Percentiles rank a stretch among this genome's conserved stretches.
phyloP scores from a whole-genome alignment of 2,113 vertebrate species.

The Corythaeola cristata region DNA sequence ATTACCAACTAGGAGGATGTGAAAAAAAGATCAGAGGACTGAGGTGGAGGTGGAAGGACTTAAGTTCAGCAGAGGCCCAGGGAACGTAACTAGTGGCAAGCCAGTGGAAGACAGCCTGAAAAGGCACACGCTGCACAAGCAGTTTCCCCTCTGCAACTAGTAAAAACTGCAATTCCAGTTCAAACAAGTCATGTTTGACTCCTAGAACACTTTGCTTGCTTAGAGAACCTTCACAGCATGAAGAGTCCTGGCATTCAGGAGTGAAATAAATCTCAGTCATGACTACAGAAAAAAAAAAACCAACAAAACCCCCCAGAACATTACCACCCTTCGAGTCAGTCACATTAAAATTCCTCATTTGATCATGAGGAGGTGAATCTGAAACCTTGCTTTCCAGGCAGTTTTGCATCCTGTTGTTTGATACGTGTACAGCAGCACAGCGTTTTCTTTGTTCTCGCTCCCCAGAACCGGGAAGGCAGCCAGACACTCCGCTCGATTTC shows the following conservation, averaged over 20 bases:
- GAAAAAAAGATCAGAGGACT: neutral
- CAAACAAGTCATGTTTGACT: neutral
- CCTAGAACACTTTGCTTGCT: neutral
- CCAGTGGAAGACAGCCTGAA: neutral
- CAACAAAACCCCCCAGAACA: neutral
- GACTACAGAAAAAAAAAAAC: neutral
- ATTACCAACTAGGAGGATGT: neutral
- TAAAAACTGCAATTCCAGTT: neutral
- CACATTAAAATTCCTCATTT: neutral
- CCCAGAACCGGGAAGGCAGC: neutral
- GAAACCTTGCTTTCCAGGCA: neutral
- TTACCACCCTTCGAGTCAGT: neutral
- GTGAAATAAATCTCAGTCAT: neutral
- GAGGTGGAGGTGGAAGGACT: neutral
- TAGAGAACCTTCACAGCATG: neutral
- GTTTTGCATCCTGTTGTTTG: neutral
- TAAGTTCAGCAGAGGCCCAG: neutral
- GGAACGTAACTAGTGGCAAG: neutral
- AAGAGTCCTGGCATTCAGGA: neutral
- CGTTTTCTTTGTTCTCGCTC: conserved; percentile 7
- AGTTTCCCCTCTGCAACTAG: neutral
- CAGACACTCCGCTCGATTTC: neutral
- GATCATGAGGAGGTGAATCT: neutral
- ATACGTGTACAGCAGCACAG: neutral
- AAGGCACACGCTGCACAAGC: neutral